Evolutionary conservation across 1,140 invertebrate genomes (phyloP), one percentile per base, ranked within the genome.

Genomic region (Drosophila kikkawai): DNA sequence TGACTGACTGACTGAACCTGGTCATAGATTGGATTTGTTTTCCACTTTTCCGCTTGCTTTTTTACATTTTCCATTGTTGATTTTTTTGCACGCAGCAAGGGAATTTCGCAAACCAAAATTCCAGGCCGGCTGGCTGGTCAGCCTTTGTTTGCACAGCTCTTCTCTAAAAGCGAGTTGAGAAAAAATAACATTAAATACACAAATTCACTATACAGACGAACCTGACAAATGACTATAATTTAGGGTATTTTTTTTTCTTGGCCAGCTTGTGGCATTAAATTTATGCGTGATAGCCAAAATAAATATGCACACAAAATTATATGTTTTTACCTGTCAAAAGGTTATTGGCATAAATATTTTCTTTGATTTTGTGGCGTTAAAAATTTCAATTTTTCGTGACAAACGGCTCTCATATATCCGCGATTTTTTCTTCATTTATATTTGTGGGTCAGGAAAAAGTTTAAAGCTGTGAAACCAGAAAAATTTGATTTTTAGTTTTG

Each of bases 281-380:
- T 80, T 68, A 71, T 85, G 77, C 63, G 58, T 51, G 45, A 73
- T 57, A 65, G 41, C 60, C 26, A 76, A 67, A 76, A 83, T 77
- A 84, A 80, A 84, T 73, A 68, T 76, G 34, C 34, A 60, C 45
- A 73, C 34, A 37, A 61, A 70, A 57, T 51, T 73, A 73, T 85
- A 77, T 85, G 58, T 55, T 71, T 70, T 76, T 45, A 34, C 51
- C 58, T 53, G 65, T 48, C 50, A 57, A 73, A 73, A 73, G 69
- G 67, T 73, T 73, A 60, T 73, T 73, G 67, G 37, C 73, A 50
- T 48, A 85, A 80, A 85, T 68, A 85, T 85, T 85, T 80, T 80
- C 63, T 80, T 80, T 85, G 77, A 80, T 84, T 84, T 80, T 84
- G 60, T 80, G 61, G 61, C 59, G 69, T 57, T 73, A n/a, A 71